phyloP scores from a whole-genome alignment of 2,113 vertebrate species.

The Malurus melanocephalus region DNA sequence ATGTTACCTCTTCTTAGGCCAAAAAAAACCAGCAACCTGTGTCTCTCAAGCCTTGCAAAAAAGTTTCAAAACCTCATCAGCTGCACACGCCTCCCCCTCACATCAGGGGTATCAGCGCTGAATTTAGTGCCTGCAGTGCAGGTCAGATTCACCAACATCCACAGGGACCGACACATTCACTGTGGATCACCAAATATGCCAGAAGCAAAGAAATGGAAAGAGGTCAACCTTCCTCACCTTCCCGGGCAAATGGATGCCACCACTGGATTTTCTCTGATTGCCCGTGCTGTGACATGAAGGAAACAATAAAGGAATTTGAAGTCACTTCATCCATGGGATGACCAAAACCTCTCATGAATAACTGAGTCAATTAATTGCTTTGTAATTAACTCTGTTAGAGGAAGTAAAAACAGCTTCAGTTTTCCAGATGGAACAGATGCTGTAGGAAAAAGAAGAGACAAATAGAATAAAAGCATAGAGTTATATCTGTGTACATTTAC shows the following conservation, averaged over 20 bases:
- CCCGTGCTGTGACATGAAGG: background rate
- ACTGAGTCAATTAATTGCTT: background rate
- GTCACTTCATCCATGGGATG: background rate
- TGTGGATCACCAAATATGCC: background rate
- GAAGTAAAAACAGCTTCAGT: background rate
- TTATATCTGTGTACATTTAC: background rate
- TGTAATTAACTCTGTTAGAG: background rate
- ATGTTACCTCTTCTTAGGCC: background rate
- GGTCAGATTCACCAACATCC: background rate
- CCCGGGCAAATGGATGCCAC: background rate
- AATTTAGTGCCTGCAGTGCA: background rate
- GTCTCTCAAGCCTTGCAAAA: background rate
- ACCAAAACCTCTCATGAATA: background rate
- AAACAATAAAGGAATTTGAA: background rate
- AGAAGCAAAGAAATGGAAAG: background rate
- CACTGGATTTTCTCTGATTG: background rate
- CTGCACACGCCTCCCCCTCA: background rate
- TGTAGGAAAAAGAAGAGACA: background rate
- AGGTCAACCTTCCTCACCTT: background rate
- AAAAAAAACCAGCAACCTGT: background rate
- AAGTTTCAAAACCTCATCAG: background rate
- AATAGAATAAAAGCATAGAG: background rate
- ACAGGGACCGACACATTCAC: background rate
- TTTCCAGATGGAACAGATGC: background rate
- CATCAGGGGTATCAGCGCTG: rapidly evolving